phyloP scores from a whole-genome alignment of 2,888 invertebrate genomes.

The Leptinotarsa rubiginosa region DNA sequence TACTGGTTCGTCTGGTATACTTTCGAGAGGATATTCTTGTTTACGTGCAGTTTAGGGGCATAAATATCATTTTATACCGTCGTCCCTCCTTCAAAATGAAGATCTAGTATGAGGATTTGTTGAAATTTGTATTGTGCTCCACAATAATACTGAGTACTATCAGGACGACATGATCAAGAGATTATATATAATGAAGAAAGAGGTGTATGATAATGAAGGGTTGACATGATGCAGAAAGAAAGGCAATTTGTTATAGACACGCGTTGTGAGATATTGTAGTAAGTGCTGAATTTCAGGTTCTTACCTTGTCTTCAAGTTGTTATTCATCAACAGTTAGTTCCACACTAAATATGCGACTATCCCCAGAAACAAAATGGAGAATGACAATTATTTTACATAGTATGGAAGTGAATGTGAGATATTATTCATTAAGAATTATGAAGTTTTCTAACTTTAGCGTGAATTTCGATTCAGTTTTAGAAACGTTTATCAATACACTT shows the following conservation, averaged over 20 bases:
- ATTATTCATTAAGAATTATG: too few species aligned
- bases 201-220: not conserved
- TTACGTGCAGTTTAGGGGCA: not conserved
- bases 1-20: slow-evolving; percentile 12
- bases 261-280: not conserved
- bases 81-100: not conserved
- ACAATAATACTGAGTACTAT: not conserved
- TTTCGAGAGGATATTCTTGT: slow-evolving; percentile 7
- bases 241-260: not conserved
- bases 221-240: not conserved
- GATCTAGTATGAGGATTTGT: slow-evolving; percentile 16
- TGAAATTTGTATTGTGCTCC: not conserved
- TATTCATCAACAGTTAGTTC: too few species aligned
- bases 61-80: slow-evolving; percentile 6
- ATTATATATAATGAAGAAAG: not conserved
- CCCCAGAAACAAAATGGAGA: too few species aligned
- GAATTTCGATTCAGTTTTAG: too few species aligned
- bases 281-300: too few species aligned
- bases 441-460: too few species aligned
- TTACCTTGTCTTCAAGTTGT: too few species aligned
- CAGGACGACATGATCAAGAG: not conserved
- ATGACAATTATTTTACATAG: too few species aligned
- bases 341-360: too few species aligned
- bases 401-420: too few species aligned
- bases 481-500: too few species aligned